These are phyloP conservation scores for Eilema griseolum DNA, from an alignment of 2,888 invertebrate genomes.

Conservation along the genomic window DNA sequence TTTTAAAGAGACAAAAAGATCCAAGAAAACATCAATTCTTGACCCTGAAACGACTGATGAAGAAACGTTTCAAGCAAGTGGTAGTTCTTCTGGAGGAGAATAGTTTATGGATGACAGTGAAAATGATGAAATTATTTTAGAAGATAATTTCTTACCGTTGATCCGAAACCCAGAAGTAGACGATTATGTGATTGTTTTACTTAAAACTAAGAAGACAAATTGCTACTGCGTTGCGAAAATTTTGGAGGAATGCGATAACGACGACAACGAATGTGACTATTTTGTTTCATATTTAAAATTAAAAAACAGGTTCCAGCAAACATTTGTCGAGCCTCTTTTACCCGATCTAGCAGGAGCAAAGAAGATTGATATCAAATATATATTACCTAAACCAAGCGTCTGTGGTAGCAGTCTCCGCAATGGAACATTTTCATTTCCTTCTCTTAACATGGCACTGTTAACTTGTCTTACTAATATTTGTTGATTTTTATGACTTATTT, in stretches of 20 bases:
- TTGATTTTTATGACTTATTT: too few species aligned
- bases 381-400: constrained; percentile 6
- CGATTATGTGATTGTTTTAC: background rate
- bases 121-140: too few species aligned
- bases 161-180: background rate
- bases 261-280: constrained; percentile 4
- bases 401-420: background rate
- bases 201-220: background rate
- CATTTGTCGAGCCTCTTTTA: background rate
- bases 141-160: too few species aligned
- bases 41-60: too few species aligned
- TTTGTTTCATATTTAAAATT: constrained; percentile 9
- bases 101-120: too few species aligned
- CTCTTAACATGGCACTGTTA: background rate
- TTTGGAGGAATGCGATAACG: background rate
- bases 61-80: too few species aligned
- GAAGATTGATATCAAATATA: constrained; percentile 2
- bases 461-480: background rate
- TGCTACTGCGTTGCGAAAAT: constrained; percentile 5
- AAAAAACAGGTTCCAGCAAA: background rate
- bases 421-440: background rate
- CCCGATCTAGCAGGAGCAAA: background rate
- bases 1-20: too few species aligned
- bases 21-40: too few species aligned
- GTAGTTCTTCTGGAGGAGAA: too few species aligned